Evolutionary conservation across 1,140 invertebrate species (phyloP).

Genomic region (fruit fly (Drosophila melanogaster)): Release_6_plus_ISO1_MT NT_033779.5:17167501-17168000

Average conservation of each 20-base stretch:
- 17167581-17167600: conserved; percentile 71
- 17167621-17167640: no score
- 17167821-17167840: neutral
- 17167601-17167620: conserved; percentile 48
- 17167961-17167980: neutral
- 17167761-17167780: no score
- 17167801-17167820: conserved; percentile 75
- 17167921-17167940: conserved; percentile 4
- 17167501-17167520: conserved; percentile 10
- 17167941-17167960: neutral
- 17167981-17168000: neutral
- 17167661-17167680: no score
- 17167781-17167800: no score
- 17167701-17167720: no score
- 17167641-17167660: no score
- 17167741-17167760: no score
- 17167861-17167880: neutral
- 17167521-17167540: conserved; percentile 6
- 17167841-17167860: conserved; percentile 2
- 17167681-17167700: no score
- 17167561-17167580: conserved; percentile 78
- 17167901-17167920: conserved; percentile 6
- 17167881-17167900: conserved; percentile 6
- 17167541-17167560: conserved; percentile 70
- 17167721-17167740: no score